Conservation (phyloP, 1,140 invertebrate species). For the Cotesia typhae region DNA sequence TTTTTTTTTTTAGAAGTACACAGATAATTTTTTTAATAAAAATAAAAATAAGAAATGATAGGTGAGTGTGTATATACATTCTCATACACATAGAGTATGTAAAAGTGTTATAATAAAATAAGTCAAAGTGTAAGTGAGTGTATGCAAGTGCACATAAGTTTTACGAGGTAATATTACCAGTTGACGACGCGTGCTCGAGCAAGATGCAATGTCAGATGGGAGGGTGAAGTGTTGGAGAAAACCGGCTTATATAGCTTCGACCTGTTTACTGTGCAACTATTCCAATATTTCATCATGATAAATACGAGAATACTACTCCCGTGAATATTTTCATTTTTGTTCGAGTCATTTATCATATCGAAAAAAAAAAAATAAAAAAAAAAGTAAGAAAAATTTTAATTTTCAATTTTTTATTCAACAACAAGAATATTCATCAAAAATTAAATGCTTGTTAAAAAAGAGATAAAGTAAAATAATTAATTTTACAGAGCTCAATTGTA, state of each 20-base stretch:
- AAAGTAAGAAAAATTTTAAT: neutral
- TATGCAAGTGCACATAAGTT: constrained; percentile 1
- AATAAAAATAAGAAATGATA: too few species aligned
- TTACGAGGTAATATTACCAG: neutral
- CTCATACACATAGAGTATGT: too few species aligned
- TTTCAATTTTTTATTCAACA: neutral
- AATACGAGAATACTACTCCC: constrained; percentile 20
- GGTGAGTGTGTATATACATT: too few species aligned
- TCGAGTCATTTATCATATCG: neutral
- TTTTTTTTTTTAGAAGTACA: too few species aligned
- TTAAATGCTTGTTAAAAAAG: too few species aligned
- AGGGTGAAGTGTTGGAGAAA: constrained; percentile 3
- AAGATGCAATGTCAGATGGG: constrained; percentile 14
- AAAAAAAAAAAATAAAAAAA: too few species aligned
- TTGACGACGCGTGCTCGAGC: constrained; percentile 6
- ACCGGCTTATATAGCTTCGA: constrained; percentile 19
- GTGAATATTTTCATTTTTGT: neutral
- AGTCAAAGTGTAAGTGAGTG: too few species aligned
- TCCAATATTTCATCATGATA: constrained; percentile 29
- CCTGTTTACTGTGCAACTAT: constrained; percentile 11
- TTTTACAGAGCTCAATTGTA: constrained; percentile 7
- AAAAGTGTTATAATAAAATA: too few species aligned
- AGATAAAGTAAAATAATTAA: constrained; percentile 9
- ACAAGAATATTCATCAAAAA: too few species aligned
- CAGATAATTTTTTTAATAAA: too few species aligned